phyloP scores from a whole-genome alignment of 2,113 vertebrate species.

The Strigops habroptila region DNA sequence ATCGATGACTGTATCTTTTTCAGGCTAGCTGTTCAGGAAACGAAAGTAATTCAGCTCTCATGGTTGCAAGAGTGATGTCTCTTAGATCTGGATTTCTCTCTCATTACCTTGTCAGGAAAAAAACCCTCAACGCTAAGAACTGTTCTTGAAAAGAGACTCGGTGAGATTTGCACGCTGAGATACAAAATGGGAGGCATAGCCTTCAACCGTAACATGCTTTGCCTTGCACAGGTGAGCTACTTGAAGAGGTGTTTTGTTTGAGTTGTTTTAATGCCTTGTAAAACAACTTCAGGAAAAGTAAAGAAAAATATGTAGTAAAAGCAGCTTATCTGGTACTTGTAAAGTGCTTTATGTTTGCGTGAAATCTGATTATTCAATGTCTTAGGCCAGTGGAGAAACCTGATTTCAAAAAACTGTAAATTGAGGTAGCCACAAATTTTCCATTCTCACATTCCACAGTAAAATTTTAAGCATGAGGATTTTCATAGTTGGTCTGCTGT shows the following conservation, averaged over 20 bases:
- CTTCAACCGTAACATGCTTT: constrained; percentile 3
- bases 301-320: constrained; percentile 50
- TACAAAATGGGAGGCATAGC: background rate
- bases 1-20: background rate
- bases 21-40: background rate
- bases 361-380: constrained; percentile 31
- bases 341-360: constrained; percentile 38
- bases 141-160: background rate
- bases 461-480: background rate
- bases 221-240: constrained; percentile 28
- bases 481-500: background rate
- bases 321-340: constrained; percentile 29
- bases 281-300: constrained; percentile 52
- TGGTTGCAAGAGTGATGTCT: background rate
- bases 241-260: background rate
- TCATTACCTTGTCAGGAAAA: background rate
- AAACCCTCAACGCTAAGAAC: background rate
- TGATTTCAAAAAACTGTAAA: background rate
- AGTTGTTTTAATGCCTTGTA: background rate
- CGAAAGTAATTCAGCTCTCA: background rate
- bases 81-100: background rate
- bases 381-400: background rate
- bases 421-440: background rate
- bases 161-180: background rate
- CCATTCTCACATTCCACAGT: background rate